Evolutionary conservation across 2,888 invertebrate genomes (phyloP), one percentile per base, ranked within the genome.

Genomic region (Meloe dianella): DNA sequence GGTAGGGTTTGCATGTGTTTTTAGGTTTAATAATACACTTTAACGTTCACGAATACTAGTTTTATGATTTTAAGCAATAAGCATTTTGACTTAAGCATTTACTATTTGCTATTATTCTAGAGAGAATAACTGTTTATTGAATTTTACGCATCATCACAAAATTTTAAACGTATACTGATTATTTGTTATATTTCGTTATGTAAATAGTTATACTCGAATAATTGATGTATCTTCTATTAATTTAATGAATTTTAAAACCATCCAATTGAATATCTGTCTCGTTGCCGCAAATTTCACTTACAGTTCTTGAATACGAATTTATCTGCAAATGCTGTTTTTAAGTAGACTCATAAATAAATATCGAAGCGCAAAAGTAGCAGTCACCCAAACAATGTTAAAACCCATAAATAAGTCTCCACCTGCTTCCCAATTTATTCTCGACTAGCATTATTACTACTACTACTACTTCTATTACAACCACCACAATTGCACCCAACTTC

Each of bases 311-410:
- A 62, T 68, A 62, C 54, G 63, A 60, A 65, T 62, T 65, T 65
- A 68, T 65, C 60, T 3, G 10, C 12, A 22, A 57, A 57, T 38
- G 22, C 60, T 22, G 58, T 38, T 60, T 60, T 57, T 54, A 62
- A 68, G 60, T 60, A 54, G 22, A n/a, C 20, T 57, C 68, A 63
- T 68, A 68, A 65, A 68, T 68, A 68, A 68, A 65, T 68, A 68
- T 68, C 57, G 60, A 57, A 54, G 56, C 30, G 62, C 30, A 60
- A 64, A 54, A 60, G 32, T 57, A 47, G 61, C 47, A 27, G n/a
- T 56, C 20, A 24, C 47, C 27, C 35, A 61, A 57, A 61, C 57
- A 62, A 38, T 51, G 27, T 47, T 51, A 20, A 1, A 29, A 20
- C 22, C 63, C 47, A 62, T 58, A 54, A 38, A 59, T 61, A 38